These are phyloP conservation scores for Metopolophium dirhodum DNA, from an alignment of 1,140 invertebrate genomes.

Conservation along the genomic window DNA sequence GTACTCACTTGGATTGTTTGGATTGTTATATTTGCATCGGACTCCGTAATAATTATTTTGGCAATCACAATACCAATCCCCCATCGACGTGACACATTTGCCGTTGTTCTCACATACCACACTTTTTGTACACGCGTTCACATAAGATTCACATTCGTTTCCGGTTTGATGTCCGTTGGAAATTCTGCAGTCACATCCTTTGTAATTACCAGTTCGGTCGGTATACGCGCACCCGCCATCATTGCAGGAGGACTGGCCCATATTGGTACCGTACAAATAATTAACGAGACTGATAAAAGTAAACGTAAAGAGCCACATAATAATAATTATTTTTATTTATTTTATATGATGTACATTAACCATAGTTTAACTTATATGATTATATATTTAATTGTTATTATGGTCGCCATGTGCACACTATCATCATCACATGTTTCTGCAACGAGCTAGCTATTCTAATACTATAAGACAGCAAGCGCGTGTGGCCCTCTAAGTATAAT, in stretches of 20 bases:
- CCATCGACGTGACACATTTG: background rate
- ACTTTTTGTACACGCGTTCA: background rate
- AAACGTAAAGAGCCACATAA: background rate
- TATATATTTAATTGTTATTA: too few relatives aligned
- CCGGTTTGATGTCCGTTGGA: background rate
- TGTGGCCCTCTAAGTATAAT: too few relatives aligned
- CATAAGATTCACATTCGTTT: background rate
- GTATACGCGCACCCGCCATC: background rate
- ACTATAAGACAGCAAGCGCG: too few relatives aligned
- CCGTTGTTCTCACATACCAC: background rate
- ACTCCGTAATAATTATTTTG: too few relatives aligned
- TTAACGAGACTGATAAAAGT: background rate
- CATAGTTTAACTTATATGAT: too few relatives aligned
- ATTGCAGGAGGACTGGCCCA: background rate
- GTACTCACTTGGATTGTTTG: too few relatives aligned
- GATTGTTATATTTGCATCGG: background rate
- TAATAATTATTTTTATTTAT: background rate
- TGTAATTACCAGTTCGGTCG: background rate
- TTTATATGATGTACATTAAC: too few relatives aligned
- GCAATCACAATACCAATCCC: background rate
- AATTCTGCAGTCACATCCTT: background rate
- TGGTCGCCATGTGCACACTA: too few relatives aligned
- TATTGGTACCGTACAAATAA: background rate
- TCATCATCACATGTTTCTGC: too few relatives aligned
- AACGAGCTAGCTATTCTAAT: too few relatives aligned